A percentile compares a stretch with the other conserved stretches of the same genome.
Evolutionary conservation across 2,113 vertebrate genomes (phyloP).

Genomic region (Petrocephalus microphthalmus): DNA sequence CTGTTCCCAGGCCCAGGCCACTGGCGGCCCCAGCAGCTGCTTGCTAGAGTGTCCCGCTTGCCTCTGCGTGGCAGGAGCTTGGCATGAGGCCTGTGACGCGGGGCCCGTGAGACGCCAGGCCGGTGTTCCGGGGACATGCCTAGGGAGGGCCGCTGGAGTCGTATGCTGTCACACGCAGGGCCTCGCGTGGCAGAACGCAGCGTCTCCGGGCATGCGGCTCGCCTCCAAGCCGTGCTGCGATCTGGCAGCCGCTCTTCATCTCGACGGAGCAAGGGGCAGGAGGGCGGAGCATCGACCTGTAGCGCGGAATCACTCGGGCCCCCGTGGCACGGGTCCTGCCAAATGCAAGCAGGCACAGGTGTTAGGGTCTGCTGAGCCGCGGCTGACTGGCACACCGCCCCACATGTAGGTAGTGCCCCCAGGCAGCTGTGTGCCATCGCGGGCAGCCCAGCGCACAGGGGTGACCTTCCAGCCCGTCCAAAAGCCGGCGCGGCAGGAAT

Average conservation of each 20-base stretch:
- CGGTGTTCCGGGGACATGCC: neutral
- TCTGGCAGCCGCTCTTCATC: neutral
- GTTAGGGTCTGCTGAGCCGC: neutral
- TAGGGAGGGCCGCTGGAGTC: neutral
- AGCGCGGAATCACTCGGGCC: neutral
- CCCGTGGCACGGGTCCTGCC: neutral
- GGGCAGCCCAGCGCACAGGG: neutral
- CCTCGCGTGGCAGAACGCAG: neutral
- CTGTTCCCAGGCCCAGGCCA: neutral
- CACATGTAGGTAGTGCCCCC: neutral
- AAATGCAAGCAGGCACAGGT: neutral
- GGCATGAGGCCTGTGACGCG: neutral
- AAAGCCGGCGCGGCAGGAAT: neutral
- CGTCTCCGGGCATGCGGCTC: neutral
- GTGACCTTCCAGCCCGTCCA: slow-evolving; percentile 11
- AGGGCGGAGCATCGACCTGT: neutral
- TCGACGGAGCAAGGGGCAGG: neutral
- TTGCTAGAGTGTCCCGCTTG: neutral
- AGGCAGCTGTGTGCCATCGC: slow-evolving; percentile 7
- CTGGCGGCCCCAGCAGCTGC: neutral
- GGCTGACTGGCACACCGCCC: neutral
- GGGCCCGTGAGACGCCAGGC: neutral
- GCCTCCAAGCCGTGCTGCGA: neutral
- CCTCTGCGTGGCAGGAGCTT: neutral
- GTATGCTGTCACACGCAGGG: neutral